phyloP scores from a whole-genome alignment of 2,888 invertebrate genomes.

The Polymixis flavicincta region DNA sequence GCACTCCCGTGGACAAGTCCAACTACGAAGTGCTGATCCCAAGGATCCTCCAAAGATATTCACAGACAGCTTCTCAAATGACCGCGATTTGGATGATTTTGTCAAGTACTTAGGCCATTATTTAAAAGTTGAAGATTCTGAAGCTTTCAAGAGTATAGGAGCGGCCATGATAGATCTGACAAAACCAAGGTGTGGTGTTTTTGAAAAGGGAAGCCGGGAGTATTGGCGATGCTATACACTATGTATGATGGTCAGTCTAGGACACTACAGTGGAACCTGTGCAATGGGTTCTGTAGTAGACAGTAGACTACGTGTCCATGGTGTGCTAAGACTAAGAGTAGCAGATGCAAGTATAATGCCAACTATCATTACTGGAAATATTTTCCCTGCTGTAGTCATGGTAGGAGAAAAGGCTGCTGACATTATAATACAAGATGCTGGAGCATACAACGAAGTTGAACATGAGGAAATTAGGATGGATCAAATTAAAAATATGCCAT shows the following conservation, averaged over 20 bases:
- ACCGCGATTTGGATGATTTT: slow-evolving; percentile 69
- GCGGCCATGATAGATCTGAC: slow-evolving; percentile 65
- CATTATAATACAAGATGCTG: slow-evolving; percentile 55
- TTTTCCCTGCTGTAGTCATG: slow-evolving; percentile 31
- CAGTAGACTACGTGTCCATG: slow-evolving; percentile 83
- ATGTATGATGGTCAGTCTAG: slow-evolving; percentile 90
- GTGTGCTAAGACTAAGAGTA: slow-evolving; percentile 67
- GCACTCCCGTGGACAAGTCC: slow-evolving; percentile 69
- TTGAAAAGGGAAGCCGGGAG: slow-evolving; percentile 51
- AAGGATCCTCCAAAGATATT: slow-evolving; percentile 66
- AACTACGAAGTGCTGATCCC: slow-evolving; percentile 67
- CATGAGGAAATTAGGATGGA: slow-evolving; percentile 44
- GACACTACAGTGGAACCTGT: slow-evolving; percentile 93
- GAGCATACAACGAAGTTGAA: slow-evolving; percentile 31
- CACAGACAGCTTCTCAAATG: slow-evolving; percentile 62
- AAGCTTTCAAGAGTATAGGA: slow-evolving; percentile 68
- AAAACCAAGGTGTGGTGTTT: slow-evolving; percentile 44
- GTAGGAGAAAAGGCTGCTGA: slow-evolving; percentile 53
- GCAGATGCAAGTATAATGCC: slow-evolving; percentile 85
- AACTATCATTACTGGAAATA: slow-evolving; percentile 2
- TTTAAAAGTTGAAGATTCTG: slow-evolving; percentile 67
- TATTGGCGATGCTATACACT: slow-evolving; percentile 68
- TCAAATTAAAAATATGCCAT: slow-evolving; percentile 49
- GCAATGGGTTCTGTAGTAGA: slow-evolving; percentile 95
- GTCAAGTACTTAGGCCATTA: slow-evolving; percentile 69